Conservation (phyloP, 2,888 invertebrate species). For the Tipula confusa region DNA sequence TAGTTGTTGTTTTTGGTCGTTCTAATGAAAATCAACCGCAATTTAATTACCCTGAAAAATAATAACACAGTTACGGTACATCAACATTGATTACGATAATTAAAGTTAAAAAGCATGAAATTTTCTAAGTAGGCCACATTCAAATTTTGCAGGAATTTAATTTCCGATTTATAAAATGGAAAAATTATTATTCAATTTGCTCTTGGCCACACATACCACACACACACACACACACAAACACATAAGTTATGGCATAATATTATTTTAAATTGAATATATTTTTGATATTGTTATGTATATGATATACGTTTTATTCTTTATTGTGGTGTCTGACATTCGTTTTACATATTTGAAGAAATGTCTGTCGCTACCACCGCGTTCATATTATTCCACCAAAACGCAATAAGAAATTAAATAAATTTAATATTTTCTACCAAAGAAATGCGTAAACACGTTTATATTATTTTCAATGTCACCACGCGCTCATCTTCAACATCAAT, state of each 20-base stretch:
- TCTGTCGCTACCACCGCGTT: too few relatives aligned
- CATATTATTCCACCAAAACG: too few relatives aligned
- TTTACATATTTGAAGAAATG: too few relatives aligned
- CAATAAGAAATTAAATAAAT: too few relatives aligned
- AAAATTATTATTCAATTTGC: not conserved
- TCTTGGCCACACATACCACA: not conserved
- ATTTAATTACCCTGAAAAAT: constrained; percentile 5
- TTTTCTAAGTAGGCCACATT: not conserved
- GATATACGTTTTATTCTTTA: too few relatives aligned
- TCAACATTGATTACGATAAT: not conserved
- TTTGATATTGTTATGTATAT: not conserved
- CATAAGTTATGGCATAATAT: not conserved
- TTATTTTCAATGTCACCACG: too few relatives aligned
- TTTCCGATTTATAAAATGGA: not conserved
- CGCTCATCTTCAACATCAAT: too few relatives aligned
- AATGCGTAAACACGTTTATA: too few relatives aligned
- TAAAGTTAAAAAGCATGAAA: constrained; percentile 1
- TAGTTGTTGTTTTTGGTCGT: not conserved
- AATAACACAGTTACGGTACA: constrained; percentile 20
- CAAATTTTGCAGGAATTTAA: not conserved
- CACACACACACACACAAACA: too few relatives aligned
- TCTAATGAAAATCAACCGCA: not conserved
- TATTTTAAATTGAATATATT: not conserved
- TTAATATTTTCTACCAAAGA: too few relatives aligned
- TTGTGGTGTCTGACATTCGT: too few relatives aligned